Base-by-base conservation (phyloP, 2,797 vertebrate genomes). In the Miichthys miiuy region DNA sequence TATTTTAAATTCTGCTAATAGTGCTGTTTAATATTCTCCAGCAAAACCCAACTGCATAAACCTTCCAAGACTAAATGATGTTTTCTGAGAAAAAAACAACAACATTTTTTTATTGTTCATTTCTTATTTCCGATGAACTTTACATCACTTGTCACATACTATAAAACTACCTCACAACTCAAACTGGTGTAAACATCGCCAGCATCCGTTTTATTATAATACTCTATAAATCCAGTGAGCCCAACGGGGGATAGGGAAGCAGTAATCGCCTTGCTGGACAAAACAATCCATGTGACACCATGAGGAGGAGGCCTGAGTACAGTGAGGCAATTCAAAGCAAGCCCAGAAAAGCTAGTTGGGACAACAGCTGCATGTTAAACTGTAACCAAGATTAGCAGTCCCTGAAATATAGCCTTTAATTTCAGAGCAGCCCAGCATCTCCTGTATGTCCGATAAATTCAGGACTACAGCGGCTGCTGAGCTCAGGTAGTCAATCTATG, bases 401-500 rank as follows among this genome's bases (percentile, higher is more conserved):
- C 27, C 63, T 10, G 63, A 88, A 78, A 82, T 62, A 27, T 68
- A 72, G 65, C 57, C 51, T 58, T 85, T 84, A 61, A 89, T 85
- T 88, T 87, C 63, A 70, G 58, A 80, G 70, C 51, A 21, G 58
- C 65, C 41, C 75, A 68, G 77, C 74, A 77, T 83, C 71, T 83
- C 73, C 48, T 51, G 70, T 69, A 42, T 46, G 75, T 74, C 67
- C 72, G 47, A 88, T 90, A 85, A 85, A 90, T 90, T 75, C 79
- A 64, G 60, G 72, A 78, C 42, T 72, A 2, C 16, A 67, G 88
- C 68, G 58, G 79, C 84, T 79, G 77, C 86, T 65, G 82, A 84
- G 79, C 82, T 80, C 61, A 76, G 82, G 90, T 82, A 88, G 87
- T 93, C 88, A 91, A 91, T 89, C 87, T 84, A 54, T 74, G 56